Conservation (phyloP, 2,113 vertebrate species). For the Myodes glareolus region DNA sequence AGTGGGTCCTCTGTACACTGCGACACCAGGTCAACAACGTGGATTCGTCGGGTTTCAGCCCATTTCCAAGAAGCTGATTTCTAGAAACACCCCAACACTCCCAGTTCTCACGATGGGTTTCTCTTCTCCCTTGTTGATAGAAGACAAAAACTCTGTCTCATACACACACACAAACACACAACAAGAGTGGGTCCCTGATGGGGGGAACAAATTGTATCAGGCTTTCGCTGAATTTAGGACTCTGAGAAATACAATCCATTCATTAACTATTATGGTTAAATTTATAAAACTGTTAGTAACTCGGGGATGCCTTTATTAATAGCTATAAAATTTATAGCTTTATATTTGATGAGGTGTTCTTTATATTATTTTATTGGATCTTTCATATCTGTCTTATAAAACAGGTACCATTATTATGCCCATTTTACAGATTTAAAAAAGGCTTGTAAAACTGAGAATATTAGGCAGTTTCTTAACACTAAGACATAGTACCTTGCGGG, state of each 20-base stretch:
- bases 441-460: background rate
- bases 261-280: background rate
- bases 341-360: background rate
- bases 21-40: background rate
- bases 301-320: background rate
- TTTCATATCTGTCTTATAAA: background rate
- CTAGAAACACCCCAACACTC: background rate
- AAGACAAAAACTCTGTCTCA: background rate
- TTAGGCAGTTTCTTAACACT: background rate
- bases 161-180: background rate
- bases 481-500: background rate
- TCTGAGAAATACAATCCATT: background rate
- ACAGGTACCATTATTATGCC: background rate
- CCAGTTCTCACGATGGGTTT: constrained; percentile 21
- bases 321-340: constrained; percentile 12
- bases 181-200: background rate
- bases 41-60: background rate
- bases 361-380: background rate
- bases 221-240: background rate
- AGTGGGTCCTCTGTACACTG: background rate
- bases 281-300: background rate
- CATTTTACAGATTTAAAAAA: background rate
- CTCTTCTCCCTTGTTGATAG: background rate
- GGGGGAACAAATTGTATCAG: background rate
- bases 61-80: constrained; percentile 11